Evolutionary conservation across 2,888 invertebrate genomes (phyloP).

Genomic region (Cybosia mesomella): DNA sequence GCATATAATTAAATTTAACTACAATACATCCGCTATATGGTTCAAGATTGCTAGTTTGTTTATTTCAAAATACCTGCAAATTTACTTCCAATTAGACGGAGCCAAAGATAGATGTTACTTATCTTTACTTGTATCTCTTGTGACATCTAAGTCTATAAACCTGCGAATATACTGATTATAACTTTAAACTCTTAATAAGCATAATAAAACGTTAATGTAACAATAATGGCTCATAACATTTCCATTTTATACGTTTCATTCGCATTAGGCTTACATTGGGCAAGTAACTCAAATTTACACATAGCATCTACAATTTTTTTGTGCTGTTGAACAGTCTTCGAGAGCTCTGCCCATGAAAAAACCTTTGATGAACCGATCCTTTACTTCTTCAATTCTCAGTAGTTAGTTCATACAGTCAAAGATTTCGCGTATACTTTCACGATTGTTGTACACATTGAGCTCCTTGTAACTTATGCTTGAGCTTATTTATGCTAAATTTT

Average conservation of each 20-base stretch:
- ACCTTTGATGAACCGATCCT: neutral
- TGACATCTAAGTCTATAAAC: neutral
- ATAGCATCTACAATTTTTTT: neutral
- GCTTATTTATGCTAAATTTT: too few species aligned
- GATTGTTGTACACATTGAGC: neutral
- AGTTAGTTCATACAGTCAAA: neutral
- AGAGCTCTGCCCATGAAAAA: neutral
- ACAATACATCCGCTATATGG: neutral
- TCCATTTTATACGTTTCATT: neutral
- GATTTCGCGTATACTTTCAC: neutral
- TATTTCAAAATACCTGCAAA: neutral
- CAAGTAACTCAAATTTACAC: constrained; percentile 1
- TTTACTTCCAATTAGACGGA: neutral
- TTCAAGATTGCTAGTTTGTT: neutral
- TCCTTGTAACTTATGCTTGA: too few species aligned
- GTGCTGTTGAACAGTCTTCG: neutral
- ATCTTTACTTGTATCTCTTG: neutral
- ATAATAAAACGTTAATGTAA: neutral
- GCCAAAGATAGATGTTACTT: neutral
- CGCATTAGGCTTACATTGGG: neutral
- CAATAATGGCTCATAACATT: constrained; percentile 1
- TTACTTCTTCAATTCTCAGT: neutral
- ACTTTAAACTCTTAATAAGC: neutral
- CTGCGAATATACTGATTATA: neutral
- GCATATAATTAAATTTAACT: neutral